Percentiles rank a stretch among this genome's conserved stretches.
Evolutionary conservation across 2,888 invertebrate genomes (phyloP).

Genomic region (Coelopa pilipes): DNA sequence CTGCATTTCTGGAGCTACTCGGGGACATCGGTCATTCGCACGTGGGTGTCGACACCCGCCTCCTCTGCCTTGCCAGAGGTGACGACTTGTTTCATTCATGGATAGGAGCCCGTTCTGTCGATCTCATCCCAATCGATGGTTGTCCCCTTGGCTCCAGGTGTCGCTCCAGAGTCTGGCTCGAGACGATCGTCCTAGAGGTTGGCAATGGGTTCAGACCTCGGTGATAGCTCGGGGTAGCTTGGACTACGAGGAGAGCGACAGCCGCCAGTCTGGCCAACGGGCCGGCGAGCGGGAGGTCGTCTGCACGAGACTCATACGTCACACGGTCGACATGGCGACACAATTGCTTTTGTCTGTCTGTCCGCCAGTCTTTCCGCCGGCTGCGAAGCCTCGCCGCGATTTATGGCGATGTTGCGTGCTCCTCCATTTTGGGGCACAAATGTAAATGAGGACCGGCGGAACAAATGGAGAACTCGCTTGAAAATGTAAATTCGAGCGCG

Average conservation of each 20-base stretch:
- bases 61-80: no score
- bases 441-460: slow-evolving; percentile 11
- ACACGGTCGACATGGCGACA: neutral
- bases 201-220: no score
- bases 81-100: no score
- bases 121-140: neutral
- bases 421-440: slow-evolving; percentile 13
- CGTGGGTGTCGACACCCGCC: no score
- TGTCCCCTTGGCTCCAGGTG: neutral
- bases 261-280: neutral
- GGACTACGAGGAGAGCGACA: neutral
- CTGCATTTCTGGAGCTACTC: no score
- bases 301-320: slow-evolving; percentile 9
- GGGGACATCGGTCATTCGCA: no score
- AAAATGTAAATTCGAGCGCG: slow-evolving; percentile 28
- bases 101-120: no score
- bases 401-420: slow-evolving; percentile 34
- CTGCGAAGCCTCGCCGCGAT: slow-evolving; percentile 6
- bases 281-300: neutral
- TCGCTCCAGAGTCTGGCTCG: neutral
- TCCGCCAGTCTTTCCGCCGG: slow-evolving; percentile 1
- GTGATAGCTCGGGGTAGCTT: no score
- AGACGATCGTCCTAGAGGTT: neutral
- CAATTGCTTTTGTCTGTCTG: slow-evolving; percentile 1
- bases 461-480: slow-evolving; percentile 18